A percentile compares a stretch with the other conserved stretches of the same genome.
These are phyloP conservation scores for Venustoraphidia nigricollis DNA, from an alignment of 2,888 invertebrate genomes.

Conservation along the genomic window DNA sequence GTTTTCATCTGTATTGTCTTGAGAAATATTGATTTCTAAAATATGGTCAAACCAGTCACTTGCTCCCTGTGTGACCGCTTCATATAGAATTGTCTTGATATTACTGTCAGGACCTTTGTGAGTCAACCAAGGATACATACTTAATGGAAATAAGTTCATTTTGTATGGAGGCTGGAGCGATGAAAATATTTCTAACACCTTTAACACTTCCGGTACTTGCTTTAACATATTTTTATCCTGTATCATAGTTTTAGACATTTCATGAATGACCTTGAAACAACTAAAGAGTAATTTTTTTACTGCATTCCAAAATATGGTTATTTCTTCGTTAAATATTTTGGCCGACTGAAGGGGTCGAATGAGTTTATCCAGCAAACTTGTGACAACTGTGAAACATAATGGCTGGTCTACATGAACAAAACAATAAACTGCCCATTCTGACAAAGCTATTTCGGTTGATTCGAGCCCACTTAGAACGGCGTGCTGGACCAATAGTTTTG, in stretches of 20 bases:
- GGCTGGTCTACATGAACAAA: slow-evolving; percentile 69
- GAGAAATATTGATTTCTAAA: slow-evolving; percentile 48
- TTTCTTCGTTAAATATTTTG: slow-evolving; percentile 38
- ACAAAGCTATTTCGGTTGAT: slow-evolving; percentile 46
- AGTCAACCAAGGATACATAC: slow-evolving; percentile 51
- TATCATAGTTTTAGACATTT: slow-evolving; percentile 51
- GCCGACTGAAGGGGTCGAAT: slow-evolving; percentile 26
- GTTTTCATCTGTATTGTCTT: slow-evolving; percentile 48
- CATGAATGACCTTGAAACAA: slow-evolving; percentile 57
- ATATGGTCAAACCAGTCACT: slow-evolving; percentile 68
- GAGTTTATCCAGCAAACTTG: slow-evolving; percentile 55
- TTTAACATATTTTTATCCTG: slow-evolving; percentile 57
- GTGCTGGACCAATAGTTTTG: slow-evolving; percentile 81
- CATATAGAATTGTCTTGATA: slow-evolving; percentile 44
- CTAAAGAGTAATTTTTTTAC: slow-evolving; percentile 61
- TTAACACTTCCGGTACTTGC: slow-evolving; percentile 56
- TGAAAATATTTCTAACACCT: slow-evolving; percentile 49
- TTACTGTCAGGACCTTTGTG: slow-evolving; percentile 32
- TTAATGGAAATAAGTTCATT: slow-evolving; percentile 51
- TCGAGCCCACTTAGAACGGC: slow-evolving; percentile 83
- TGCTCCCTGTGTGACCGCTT: slow-evolving; percentile 58
- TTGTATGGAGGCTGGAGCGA: slow-evolving; percentile 41
- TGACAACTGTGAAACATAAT: slow-evolving; percentile 66
- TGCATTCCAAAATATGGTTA: slow-evolving; percentile 68
- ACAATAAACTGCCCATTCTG: slow-evolving; percentile 67